Conservation (phyloP, 2,113 vertebrate species). For the Centropus unirufus region DNA sequence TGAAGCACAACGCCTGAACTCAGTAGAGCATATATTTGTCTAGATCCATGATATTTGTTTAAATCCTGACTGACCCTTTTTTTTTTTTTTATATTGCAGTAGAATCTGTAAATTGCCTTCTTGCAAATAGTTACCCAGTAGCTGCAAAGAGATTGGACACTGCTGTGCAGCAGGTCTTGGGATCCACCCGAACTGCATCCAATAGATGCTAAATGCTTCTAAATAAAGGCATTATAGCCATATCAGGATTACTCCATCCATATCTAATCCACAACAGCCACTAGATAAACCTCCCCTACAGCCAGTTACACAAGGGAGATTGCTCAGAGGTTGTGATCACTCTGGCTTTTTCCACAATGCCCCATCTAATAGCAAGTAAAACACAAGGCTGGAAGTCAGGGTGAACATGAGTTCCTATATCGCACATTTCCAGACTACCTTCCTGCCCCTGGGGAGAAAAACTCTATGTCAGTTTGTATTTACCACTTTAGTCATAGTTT, state of each 20-base stretch:
- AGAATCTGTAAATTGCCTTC: background rate
- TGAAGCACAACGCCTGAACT: background rate
- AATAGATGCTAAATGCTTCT: background rate
- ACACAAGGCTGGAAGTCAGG: background rate
- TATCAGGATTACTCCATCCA: background rate
- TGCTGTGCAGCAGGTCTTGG: background rate
- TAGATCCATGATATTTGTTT: background rate
- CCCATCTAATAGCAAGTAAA: background rate
- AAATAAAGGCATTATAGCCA: background rate
- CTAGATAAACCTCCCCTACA: background rate
- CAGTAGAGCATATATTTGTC: background rate
- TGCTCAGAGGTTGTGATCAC: background rate
- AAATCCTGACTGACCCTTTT: background rate
- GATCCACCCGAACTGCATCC: background rate
- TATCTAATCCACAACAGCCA: background rate
- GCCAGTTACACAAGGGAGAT: background rate
- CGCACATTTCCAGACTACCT: background rate
- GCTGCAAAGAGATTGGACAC: background rate
- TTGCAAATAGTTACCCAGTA: background rate
- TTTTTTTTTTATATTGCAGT: background rate
- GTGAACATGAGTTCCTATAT: background rate
- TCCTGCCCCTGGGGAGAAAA: background rate
- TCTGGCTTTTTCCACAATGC: background rate
- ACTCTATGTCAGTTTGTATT: background rate
- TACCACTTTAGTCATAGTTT: background rate